phyloP scores from a whole-genome alignment of 1,140 invertebrate genomes.

The Thaumatotibia leucotreta region DNA sequence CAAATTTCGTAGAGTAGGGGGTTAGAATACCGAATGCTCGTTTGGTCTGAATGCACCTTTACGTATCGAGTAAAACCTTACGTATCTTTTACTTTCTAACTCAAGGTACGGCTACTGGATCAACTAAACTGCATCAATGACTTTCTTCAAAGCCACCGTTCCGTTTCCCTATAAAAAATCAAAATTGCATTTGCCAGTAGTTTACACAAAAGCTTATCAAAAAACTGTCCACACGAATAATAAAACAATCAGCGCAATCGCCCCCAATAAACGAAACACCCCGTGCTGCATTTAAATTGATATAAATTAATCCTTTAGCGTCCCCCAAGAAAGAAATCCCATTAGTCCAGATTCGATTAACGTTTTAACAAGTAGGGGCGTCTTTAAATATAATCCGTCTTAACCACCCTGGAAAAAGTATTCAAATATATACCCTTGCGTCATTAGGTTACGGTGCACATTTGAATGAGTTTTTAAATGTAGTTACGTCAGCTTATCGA shows the following conservation, averaged over 20 bases:
- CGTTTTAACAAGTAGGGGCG: conserved; percentile 50
- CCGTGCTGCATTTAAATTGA: conserved; percentile 71
- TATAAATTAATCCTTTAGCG: conserved; percentile 75
- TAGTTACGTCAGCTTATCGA: neutral
- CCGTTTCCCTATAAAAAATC: no score
- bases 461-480: neutral
- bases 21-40: no score
- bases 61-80: no score
- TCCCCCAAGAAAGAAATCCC: conserved; percentile 74
- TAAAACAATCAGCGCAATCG: conserved; percentile 1
- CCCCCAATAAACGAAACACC: conserved; percentile 26
- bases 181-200: no score
- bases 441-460: neutral
- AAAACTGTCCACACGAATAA: conserved; percentile 2
- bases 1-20: no score
- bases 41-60: no score
- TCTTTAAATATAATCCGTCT: neutral
- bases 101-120: no score
- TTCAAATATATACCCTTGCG: neutral
- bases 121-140: no score
- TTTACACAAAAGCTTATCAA: neutral
- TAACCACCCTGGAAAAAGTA: neutral
- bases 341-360: conserved; percentile 74
- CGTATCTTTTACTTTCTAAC: no score
- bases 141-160: no score